Evolutionary conservation across 2,888 invertebrate species (phyloP).

Genomic region (Drosophila leonis): DNA sequence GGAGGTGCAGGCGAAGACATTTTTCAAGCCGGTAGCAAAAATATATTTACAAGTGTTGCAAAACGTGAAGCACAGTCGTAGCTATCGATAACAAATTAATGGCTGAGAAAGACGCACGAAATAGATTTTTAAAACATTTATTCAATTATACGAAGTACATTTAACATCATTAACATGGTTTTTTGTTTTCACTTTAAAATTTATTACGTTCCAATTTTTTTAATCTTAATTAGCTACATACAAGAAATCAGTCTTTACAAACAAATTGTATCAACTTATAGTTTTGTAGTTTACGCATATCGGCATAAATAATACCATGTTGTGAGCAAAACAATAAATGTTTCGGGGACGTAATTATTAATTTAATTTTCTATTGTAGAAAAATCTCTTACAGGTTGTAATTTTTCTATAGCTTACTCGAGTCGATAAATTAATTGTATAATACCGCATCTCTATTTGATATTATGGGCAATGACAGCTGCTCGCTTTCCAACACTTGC

Average conservation of each 20-base stretch:
- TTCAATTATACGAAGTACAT: constrained; percentile 63
- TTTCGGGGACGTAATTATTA: constrained; percentile 28
- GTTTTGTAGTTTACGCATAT: constrained; percentile 31
- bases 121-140: constrained; percentile 57
- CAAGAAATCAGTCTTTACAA: constrained; percentile 80
- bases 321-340: constrained; percentile 68
- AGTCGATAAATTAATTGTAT: constrained; percentile 36
- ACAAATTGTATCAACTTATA: constrained; percentile 71
- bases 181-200: constrained; percentile 39
- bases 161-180: constrained; percentile 47
- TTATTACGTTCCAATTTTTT: constrained; percentile 53
- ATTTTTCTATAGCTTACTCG: constrained; percentile 22
- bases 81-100: constrained; percentile 25
- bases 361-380: constrained; percentile 38
- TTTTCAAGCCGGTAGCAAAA: constrained; percentile 65
- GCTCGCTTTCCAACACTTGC: constrained; percentile 57
- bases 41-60: constrained; percentile 47
- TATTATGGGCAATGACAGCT: constrained; percentile 22
- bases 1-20: constrained; percentile 85
- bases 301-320: constrained; percentile 66
- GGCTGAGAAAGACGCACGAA: neutral
- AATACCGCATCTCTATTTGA: constrained; percentile 59
- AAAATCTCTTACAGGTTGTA: constrained; percentile 16
- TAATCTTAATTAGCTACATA: constrained; percentile 62
- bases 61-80: constrained; percentile 10